phyloP scores from a whole-genome alignment of 2,113 vertebrate species.

The Lipotes vexillifer region DNA sequence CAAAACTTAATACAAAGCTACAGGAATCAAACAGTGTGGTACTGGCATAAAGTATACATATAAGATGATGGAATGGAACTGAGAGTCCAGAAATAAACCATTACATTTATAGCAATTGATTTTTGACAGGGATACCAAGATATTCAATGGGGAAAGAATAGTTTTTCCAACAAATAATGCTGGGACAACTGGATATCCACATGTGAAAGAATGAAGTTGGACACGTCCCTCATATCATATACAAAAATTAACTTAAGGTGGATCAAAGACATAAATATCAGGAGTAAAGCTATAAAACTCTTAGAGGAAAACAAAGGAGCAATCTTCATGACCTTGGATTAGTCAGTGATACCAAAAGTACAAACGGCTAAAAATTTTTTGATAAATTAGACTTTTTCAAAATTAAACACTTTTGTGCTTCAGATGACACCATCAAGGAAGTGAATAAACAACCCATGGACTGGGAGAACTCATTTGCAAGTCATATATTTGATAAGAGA shows the following conservation, averaged over 20 bases:
- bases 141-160: neutral
- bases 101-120: neutral
- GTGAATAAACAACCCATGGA: neutral
- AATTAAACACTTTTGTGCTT: neutral
- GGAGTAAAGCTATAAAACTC: neutral
- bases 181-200: neutral
- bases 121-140: neutral
- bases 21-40: neutral
- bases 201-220: neutral
- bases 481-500: neutral
- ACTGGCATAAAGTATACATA: neutral
- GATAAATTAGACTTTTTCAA: neutral
- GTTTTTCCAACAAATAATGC: neutral
- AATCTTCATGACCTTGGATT: neutral
- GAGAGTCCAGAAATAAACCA: neutral
- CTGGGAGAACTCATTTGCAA: neutral
- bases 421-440: neutral
- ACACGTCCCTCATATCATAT: neutral
- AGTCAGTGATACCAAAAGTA: neutral
- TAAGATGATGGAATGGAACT: neutral
- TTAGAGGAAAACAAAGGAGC: neutral
- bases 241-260: neutral
- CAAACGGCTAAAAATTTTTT: neutral
- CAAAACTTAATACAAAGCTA: neutral
- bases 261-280: neutral